Evolutionary conservation across 30 jellyfish, hydroid and myxozoan genomes (phyloP), one percentile per base, ranked within the genome.

Genomic region (Aurelia aurita complex sp. Pacific): DNA sequence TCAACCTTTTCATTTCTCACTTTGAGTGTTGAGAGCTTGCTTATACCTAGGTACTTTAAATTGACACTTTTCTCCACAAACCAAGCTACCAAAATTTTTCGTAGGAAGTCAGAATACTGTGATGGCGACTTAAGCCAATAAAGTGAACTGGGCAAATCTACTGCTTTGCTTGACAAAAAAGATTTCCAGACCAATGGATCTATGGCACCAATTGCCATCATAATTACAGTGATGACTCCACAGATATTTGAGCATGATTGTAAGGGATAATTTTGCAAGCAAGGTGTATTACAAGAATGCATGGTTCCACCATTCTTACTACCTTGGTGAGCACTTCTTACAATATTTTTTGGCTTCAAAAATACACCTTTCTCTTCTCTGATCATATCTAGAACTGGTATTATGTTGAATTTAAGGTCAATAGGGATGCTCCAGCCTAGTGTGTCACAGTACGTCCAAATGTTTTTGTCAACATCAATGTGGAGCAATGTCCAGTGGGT

Each of bases 121-220:
- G 69, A 61, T 12, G 69, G 69, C 10, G 69, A 61, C 69, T 61
- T 61, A 16, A 61, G 69, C 69, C 69, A 61, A 61, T 61, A 33
- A 23, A 61, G 69, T 61, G 69, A 61, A 12, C 34, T 61, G 3
- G 69, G 29, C 69, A 61, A 61, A 61, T 61, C 69, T 61, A 3
- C 69, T 61, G 69, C 69, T 61, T 61, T 61, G 12, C 69, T 61
- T 12, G 69, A 61, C 69, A 61, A 61, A 61, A 61, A 61, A 23
- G 69, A 61, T 61, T 61, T 61, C 69, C 69, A 61, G 69, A 61
- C 29, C 69, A 61, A 61, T 61, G 69, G 69, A 61, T 61, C 69
- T 23, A 61, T 5, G 69, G 69, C 69, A 61, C 69, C 69, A 61
- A 61, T 61, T 33, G 69, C 69, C 29, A 61, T 61, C 69, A 61